These are phyloP conservation scores for Embidobia sp. DNA, from an alignment of 2,888 invertebrate species.

Conservation along the genomic window DNA sequence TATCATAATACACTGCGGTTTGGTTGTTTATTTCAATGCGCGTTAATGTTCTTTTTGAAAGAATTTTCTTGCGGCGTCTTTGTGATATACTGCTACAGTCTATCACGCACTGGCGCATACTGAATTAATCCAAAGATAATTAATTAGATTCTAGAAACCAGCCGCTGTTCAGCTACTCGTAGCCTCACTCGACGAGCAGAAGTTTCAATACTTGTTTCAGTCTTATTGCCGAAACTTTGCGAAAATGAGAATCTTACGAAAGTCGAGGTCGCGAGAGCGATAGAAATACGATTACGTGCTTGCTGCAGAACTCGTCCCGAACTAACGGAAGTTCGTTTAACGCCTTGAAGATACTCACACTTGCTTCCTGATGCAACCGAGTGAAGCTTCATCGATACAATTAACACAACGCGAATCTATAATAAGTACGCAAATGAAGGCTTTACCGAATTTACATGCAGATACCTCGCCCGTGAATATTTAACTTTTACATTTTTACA, in stretches of 20 bases:
- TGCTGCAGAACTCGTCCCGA: slow-evolving; percentile 58
- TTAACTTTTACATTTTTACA: slow-evolving; percentile 29
- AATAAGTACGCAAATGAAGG: slow-evolving; percentile 56
- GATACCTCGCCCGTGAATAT: slow-evolving; percentile 35
- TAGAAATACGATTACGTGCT: slow-evolving; percentile 64
- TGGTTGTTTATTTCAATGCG: slow-evolving; percentile 51
- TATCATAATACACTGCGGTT: slow-evolving; percentile 35
- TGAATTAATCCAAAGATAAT: slow-evolving; percentile 69
- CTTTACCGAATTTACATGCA: slow-evolving; percentile 48
- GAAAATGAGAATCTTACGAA: slow-evolving; percentile 63
- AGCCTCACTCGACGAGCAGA: slow-evolving; percentile 52
- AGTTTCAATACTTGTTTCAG: slow-evolving; percentile 61
- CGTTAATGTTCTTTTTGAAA: slow-evolving; percentile 31
- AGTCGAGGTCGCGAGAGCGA: slow-evolving; percentile 65
- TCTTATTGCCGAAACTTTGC: slow-evolving; percentile 63
- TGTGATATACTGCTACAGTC: slow-evolving; percentile 57
- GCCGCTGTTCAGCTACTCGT: slow-evolving; percentile 61
- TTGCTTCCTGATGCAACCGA: slow-evolving; percentile 60
- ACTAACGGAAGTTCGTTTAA: slow-evolving; percentile 63
- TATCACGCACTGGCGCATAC: slow-evolving; percentile 65
- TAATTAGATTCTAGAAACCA: slow-evolving; percentile 66
- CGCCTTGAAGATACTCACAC: slow-evolving; percentile 59
- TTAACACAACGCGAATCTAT: slow-evolving; percentile 63
- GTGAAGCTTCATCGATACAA: slow-evolving; percentile 61
- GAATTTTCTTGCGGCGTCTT: slow-evolving; percentile 55